These are phyloP conservation scores for Calidris pygmaea DNA, from an alignment of 2,113 vertebrate genomes.

Conservation along the genomic window DNA sequence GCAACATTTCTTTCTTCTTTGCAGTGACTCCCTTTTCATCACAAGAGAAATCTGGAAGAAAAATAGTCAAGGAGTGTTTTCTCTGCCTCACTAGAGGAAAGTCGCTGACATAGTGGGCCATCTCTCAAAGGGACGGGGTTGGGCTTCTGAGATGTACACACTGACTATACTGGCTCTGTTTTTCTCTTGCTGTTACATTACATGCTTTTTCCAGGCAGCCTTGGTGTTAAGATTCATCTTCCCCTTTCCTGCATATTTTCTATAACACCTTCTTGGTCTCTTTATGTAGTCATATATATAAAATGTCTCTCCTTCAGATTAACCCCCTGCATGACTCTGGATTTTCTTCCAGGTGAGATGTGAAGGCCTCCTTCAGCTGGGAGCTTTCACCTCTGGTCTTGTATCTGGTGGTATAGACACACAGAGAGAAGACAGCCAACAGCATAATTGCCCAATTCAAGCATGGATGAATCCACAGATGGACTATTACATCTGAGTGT, in stretches of 20 bases:
- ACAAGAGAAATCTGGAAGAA: conserved; percentile 4
- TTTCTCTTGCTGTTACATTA: background rate
- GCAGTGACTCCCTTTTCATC: background rate
- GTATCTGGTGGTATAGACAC: background rate
- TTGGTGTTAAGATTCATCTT: background rate
- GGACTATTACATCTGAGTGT: background rate
- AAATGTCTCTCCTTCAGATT: background rate
- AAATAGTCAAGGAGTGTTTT: background rate
- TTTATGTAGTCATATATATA: background rate
- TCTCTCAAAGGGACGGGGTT: background rate
- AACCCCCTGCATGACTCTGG: background rate
- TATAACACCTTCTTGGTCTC: background rate
- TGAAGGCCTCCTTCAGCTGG: background rate
- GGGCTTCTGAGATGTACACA: background rate
- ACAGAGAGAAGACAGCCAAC: background rate
- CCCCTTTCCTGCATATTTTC: background rate
- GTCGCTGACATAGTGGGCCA: background rate
- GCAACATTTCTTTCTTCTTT: conserved; percentile 2
- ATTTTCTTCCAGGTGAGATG: background rate
- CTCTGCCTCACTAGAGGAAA: background rate
- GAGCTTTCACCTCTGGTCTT: background rate
- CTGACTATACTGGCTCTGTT: background rate
- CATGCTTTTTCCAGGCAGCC: background rate
- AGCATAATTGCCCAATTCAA: background rate
- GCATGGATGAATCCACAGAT: background rate